Conservation (phyloP, 2,888 invertebrate genomes). For the Anoplius nigerrimus region DNA sequence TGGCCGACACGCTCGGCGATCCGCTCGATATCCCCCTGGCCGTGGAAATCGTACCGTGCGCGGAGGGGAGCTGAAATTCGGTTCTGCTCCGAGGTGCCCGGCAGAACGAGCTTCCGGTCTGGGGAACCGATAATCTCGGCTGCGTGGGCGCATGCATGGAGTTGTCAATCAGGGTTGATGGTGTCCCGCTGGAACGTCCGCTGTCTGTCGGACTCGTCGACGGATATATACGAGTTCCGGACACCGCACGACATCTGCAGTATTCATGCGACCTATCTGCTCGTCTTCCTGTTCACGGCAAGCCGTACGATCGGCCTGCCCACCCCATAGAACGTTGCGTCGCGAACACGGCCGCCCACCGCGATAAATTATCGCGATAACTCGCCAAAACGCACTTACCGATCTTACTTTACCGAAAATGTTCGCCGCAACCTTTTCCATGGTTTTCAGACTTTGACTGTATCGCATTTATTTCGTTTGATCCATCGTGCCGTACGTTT, state of each 20-base stretch:
- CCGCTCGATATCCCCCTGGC: conserved; percentile 43
- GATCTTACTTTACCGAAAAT: too few species aligned
- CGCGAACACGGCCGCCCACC: too few species aligned
- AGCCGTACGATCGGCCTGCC: conserved; percentile 37
- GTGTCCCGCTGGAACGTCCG: conserved; percentile 58
- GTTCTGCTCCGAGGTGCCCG: conserved; percentile 56
- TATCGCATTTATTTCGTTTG: too few species aligned
- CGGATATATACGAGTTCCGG: conserved; percentile 56
- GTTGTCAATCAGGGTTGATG: conserved; percentile 59
- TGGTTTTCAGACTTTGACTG: too few species aligned
- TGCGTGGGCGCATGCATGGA: conserved; percentile 53
- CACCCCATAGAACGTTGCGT: too few species aligned
- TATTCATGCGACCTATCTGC: conserved; percentile 59
- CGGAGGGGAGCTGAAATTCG: conserved; percentile 47
- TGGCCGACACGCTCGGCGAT: conserved; percentile 28
- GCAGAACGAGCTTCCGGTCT: conserved; percentile 59
- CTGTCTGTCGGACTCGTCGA: conserved; percentile 51
- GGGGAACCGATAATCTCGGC: conserved; percentile 56
- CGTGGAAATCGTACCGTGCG: conserved; percentile 54
- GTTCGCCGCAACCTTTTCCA: too few species aligned
- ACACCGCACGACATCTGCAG: conserved; percentile 57
- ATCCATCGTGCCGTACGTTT: too few species aligned
- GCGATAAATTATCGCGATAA: too few species aligned
- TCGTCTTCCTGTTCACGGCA: conserved; percentile 54
- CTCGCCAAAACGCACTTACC: too few species aligned